These are phyloP conservation scores for Rhinoptilus africanus DNA, from an alignment of 2,113 vertebrate genomes.

Conservation along the genomic window DNA sequence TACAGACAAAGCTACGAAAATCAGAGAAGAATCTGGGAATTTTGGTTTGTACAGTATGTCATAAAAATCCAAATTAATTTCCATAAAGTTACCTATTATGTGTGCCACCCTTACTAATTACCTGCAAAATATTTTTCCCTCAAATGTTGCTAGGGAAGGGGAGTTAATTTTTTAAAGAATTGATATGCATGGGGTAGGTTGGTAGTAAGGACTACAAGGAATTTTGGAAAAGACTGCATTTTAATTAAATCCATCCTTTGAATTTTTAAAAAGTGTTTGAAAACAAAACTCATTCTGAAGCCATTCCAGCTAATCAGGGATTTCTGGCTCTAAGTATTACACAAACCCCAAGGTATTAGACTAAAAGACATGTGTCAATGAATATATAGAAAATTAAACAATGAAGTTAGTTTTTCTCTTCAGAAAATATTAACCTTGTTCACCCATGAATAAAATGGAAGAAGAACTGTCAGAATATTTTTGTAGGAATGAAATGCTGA, in stretches of 20 bases:
- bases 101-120: neutral
- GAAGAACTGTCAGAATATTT: slow-evolving; percentile 11
- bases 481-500: neutral
- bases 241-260: neutral
- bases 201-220: neutral
- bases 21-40: neutral
- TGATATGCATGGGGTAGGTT: neutral
- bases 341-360: neutral
- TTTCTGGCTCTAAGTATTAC: neutral
- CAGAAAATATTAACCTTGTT: slow-evolving; percentile 2
- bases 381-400: neutral
- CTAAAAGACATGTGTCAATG: neutral
- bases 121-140: neutral
- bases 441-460: neutral
- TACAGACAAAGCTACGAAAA: neutral
- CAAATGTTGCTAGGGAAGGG: neutral
- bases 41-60: neutral
- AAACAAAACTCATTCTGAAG: neutral
- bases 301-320: neutral
- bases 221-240: neutral
- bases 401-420: neutral
- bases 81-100: neutral
- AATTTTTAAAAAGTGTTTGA: neutral
- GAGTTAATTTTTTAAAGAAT: neutral
- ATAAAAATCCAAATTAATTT: neutral